phyloP scores from a whole-genome alignment of 2,797 vertebrate genomes.

The Nyctibius grandis region DNA sequence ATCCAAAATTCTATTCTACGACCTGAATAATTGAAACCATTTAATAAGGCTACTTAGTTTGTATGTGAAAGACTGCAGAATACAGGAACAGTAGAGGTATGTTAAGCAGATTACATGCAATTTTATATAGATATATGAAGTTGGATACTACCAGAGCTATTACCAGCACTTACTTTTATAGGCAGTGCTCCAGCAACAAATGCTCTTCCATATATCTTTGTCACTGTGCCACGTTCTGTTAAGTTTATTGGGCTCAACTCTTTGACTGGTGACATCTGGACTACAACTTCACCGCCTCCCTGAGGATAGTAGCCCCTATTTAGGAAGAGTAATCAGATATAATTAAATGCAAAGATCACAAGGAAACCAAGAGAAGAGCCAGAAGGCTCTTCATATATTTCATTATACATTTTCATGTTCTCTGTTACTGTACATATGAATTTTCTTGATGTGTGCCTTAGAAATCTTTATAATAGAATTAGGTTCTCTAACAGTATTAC shows the following conservation, averaged over 20 bases:
- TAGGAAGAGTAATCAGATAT: background rate
- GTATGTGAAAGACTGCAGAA: background rate
- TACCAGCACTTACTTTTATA: slow-evolving; percentile 81
- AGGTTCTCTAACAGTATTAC: background rate
- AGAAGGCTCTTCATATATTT: background rate
- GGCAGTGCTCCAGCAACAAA: slow-evolving; percentile 93
- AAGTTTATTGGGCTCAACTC: slow-evolving; percentile 85
- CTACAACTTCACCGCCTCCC: slow-evolving; percentile 89
- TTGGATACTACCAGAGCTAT: background rate
- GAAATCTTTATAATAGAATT: background rate
- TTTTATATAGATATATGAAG: background rate
- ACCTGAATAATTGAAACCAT: background rate
- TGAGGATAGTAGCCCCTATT: slow-evolving; percentile 93
- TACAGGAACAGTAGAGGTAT: background rate
- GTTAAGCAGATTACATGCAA: background rate
- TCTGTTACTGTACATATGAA: background rate
- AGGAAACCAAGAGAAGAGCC: background rate
- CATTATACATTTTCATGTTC: background rate
- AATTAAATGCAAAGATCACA: background rate
- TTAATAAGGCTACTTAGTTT: background rate
- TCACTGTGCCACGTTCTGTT: slow-evolving; percentile 88
- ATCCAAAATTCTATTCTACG: background rate
- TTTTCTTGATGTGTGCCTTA: background rate
- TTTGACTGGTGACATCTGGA: slow-evolving; percentile 88
- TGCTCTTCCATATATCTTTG: slow-evolving; percentile 91